phyloP scores from a whole-genome alignment of 2,797 vertebrate species.

The Pelodytes ibericus region DNA sequence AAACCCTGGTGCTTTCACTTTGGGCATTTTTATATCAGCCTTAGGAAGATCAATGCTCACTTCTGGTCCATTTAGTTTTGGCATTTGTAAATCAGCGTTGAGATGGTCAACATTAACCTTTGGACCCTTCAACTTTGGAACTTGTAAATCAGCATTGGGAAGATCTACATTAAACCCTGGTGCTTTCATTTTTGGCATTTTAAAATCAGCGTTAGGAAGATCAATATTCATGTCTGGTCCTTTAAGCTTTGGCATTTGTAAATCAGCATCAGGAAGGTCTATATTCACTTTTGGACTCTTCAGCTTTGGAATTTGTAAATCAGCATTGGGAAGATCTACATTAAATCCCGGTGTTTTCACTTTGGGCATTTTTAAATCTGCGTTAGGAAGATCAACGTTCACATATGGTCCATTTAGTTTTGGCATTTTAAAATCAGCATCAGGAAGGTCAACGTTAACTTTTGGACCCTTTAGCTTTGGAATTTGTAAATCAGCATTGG shows the following conservation, averaged over 20 bases:
- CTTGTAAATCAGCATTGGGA: slow-evolving; percentile 19
- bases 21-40: slow-evolving; percentile 10
- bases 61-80: slow-evolving; percentile 24
- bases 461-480: slow-evolving; percentile 31
- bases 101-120: slow-evolving; percentile 17
- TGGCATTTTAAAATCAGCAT: slow-evolving; percentile 10
- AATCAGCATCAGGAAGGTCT: slow-evolving; percentile 5
- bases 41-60: slow-evolving; percentile 4
- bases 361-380: slow-evolving; percentile 21
- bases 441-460: slow-evolving; percentile 23
- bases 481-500: slow-evolving; percentile 9
- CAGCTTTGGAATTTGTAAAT: background rate
- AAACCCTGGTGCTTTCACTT: slow-evolving; percentile 33
- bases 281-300: slow-evolving; percentile 30
- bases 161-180: slow-evolving; percentile 34
- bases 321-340: slow-evolving; percentile 11
- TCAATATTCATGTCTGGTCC: slow-evolving; percentile 23
- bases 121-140: slow-evolving; percentile 22
- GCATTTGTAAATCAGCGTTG: slow-evolving; percentile 14
- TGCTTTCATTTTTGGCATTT: background rate
- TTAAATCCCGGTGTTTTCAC: slow-evolving; percentile 17
- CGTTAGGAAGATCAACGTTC: slow-evolving; percentile 28
- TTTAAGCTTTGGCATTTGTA: slow-evolving; percentile 17
- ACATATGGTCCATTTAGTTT: slow-evolving; percentile 27
- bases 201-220: slow-evolving; percentile 17